Conservation (phyloP, 2,113 vertebrate species). For the Ictalurus punctatus region DNA sequence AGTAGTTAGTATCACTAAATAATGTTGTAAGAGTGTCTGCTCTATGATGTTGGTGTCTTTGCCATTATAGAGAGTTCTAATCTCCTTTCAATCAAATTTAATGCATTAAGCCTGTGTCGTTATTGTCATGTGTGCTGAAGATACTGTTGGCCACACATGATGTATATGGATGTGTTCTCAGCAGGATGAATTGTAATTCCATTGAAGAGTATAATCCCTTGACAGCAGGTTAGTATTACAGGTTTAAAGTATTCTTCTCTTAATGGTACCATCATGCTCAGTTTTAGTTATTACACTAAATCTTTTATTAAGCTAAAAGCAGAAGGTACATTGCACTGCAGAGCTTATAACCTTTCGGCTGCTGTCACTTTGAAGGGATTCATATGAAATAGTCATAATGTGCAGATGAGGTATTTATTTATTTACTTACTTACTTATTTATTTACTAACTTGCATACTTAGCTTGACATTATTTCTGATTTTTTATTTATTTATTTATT, state of each 20-base stretch:
- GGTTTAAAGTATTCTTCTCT: slow-evolving; percentile 74
- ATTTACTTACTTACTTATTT: background rate
- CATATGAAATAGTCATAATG: slow-evolving; percentile 37
- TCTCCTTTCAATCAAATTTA: slow-evolving; percentile 76
- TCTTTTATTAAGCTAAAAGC: slow-evolving; percentile 71
- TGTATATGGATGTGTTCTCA: slow-evolving; percentile 60
- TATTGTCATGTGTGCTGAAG: slow-evolving; percentile 73
- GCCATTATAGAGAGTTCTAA: slow-evolving; percentile 71
- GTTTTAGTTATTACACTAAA: slow-evolving; percentile 71
- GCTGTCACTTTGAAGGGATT: slow-evolving; percentile 43
- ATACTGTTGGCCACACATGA: slow-evolving; percentile 62
- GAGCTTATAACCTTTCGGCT: slow-evolving; percentile 53
- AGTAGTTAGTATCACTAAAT: slow-evolving; percentile 70
- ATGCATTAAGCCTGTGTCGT: slow-evolving; percentile 72
- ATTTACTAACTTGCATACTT: slow-evolving; percentile 3
- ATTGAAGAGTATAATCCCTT: slow-evolving; percentile 67
- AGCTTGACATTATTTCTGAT: slow-evolving; percentile 37
- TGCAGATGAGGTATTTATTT: background rate
- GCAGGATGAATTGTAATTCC: slow-evolving; percentile 64
- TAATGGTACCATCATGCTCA: slow-evolving; percentile 68
- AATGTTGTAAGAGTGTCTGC: slow-evolving; percentile 66
- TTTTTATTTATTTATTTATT: background rate
- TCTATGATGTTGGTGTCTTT: slow-evolving; percentile 56
- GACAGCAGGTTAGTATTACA: slow-evolving; percentile 76
- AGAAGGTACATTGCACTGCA: slow-evolving; percentile 66